Base-by-base conservation (phyloP, 2,113 vertebrate genomes). In the Cyprinodon tularosa region DNA sequence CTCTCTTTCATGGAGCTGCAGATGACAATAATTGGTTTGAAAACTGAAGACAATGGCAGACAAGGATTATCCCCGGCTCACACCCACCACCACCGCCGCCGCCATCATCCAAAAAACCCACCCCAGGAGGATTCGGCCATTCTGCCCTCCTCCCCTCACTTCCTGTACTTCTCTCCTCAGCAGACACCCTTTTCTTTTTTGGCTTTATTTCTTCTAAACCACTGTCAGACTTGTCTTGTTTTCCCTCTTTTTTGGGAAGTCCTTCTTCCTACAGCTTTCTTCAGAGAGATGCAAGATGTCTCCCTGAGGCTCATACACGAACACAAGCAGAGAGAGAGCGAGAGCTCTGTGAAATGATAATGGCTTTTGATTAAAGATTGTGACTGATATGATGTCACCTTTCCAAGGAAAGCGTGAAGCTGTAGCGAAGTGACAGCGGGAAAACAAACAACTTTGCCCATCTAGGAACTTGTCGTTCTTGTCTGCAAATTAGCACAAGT, bases 21-120 rank as follows among this genome's bases (percentile, higher is more conserved):
- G 89, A 92, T 89, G 90, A 92, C 85, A 92, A 92, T 92, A 93
- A 93, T 89, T 92, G 85, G 87, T 93, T 91, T 92, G 86, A 91
- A 93, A 92, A 91, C 81, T 85, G 84, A 71, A 91, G 82, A 93
- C 90, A 93, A 92, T 91, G 69, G 76, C 75, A 86, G 79, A 90
- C 87, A 83, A 82, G 88, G 88, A 93, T 95, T 92, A 93, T 88
- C 82, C 83, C 42, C 0, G 4, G 84, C 89, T 89, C 82, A 89
- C 83, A 72, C 84, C 78, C 89, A 67, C 78, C 76, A 61, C 73
- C 71, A 44, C 65, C 53, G 61, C 57, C 8, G 2, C 50, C 50
- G n/a, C 50, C 50, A 8, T 57, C 50, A 29, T 29, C 29, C 29
- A 66, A 71, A 17, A 44, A 69, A 42, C 72, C 77, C 78, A 10